Base-by-base conservation (phyloP, 2,797 vertebrate species). In the Sebastes aleutianus region DNA sequence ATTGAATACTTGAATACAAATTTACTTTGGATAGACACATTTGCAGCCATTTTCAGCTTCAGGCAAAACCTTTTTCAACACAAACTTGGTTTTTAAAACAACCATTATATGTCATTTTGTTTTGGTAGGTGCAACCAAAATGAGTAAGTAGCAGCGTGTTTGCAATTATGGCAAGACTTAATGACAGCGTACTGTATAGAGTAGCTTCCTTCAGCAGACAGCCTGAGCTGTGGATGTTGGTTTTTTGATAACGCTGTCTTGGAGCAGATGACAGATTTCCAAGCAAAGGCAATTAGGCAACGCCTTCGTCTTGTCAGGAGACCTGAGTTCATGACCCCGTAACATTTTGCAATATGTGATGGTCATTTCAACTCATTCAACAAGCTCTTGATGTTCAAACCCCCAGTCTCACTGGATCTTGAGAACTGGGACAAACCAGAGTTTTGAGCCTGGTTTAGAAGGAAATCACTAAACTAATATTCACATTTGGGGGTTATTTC, bases 311-410 rank as follows among this genome's bases (percentile, higher is more conserved):
- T 82, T 84, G 74, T 89, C 78, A 26, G 53, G 8, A 58, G 24
- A 14, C 54, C 10, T n/a, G 65, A 86, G 79, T 70, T 82, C 79
- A 50, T 11, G 79, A 78, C 74, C 57, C 47, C 3, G 18, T 1
- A 12, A 24, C 39, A 57, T 6, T 72, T 36, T 57, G 57, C 27
- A 12, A 14, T 39, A n/a, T 67, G 67, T 61, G 32, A 54, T 32
- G 39, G 34, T 70, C 29, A 74, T 86, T 86, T 84, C 79, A 59
- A 71, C 64, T 83, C 70, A 29, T 54, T 77, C 7, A 16, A 5
- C 4, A 57, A 13, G 11, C 20, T 24, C 26, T 4, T 64, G 58
- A 65, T 16, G 53, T 32, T 54, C 78, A 80, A 84, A 74, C 53
- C 10, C 53, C 10, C 31, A 20, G 26, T 59, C 58, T 84, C 7